phyloP scores from a whole-genome alignment of 92 coral and sea anemone species.

The Meandrina meandrites region DNA sequence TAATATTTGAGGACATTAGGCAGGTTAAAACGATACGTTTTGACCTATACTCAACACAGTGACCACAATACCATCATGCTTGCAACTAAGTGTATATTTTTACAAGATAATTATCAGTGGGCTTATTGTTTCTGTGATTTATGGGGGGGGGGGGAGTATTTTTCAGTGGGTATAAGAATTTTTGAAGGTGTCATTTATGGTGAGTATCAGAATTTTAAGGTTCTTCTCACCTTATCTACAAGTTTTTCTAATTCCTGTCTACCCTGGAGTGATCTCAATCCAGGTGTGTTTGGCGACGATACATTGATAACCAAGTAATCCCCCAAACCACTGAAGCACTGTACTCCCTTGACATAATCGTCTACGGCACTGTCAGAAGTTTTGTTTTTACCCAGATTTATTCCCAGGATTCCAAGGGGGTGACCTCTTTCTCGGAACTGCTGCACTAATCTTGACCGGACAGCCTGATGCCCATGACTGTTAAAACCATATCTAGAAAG shows the following conservation, averaged over 20 bases:
- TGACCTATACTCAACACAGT: no score
- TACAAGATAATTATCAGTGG: no score
- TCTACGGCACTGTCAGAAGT: constrained; percentile 76
- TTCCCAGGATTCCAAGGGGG: constrained; percentile 77
- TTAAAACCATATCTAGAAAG: constrained; percentile 89
- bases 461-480: constrained; percentile 85
- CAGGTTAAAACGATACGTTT: no score
- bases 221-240: constrained; percentile 70
- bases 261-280: constrained; percentile 91
- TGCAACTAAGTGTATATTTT: no score
- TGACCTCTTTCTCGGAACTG: constrained; percentile 47
- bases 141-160: no score
- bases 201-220: not conserved
- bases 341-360: constrained; percentile 87
- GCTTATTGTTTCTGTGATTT: no score
- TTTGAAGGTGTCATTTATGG: no score
- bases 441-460: constrained; percentile 58
- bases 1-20: no score
- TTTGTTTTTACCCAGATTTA: constrained; percentile 96
- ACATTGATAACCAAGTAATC: constrained; percentile 92
- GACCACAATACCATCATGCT: no score
- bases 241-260: constrained; percentile 77
- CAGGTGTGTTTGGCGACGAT: constrained; percentile 98
- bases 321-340: constrained; percentile 75
- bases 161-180: no score